These are phyloP conservation scores for Lanistes nyassanus DNA, from an alignment of 1,140 invertebrate genomes.

Conservation along the genomic window DNA sequence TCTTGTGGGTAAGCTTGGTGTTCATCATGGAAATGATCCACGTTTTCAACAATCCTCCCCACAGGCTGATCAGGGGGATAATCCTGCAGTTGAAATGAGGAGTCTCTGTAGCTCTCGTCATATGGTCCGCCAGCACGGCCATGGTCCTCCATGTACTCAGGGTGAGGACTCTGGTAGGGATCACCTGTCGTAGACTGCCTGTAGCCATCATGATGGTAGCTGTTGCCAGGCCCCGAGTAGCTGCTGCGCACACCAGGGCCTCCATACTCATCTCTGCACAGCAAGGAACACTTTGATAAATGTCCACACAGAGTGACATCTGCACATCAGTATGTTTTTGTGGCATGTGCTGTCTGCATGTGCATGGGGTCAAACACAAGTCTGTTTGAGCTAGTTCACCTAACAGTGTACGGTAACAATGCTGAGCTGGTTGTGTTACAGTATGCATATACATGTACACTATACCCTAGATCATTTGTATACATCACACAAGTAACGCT, in stretches of 20 bases:
- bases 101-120: slow-evolving; percentile 18
- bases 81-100: slow-evolving; percentile 15
- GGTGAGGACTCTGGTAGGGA: slow-evolving; percentile 23
- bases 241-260: slow-evolving; percentile 37
- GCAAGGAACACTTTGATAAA: slow-evolving; percentile 9
- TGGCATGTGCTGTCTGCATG: too few relatives aligned
- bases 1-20: neutral
- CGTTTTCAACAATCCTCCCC: neutral
- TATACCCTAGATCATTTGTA: too few relatives aligned
- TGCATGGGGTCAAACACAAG: too few relatives aligned
- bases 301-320: neutral
- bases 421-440: too few relatives aligned
- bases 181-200: slow-evolving; percentile 27
- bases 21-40: slow-evolving; percentile 8
- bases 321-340: too few relatives aligned
- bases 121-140: slow-evolving; percentile 18
- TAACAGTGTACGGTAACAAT: too few relatives aligned
- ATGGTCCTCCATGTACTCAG: slow-evolving; percentile 29
- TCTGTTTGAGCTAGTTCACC: too few relatives aligned
- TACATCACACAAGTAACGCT: too few relatives aligned
- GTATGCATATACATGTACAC: too few relatives aligned
- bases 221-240: slow-evolving; percentile 33
- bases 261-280: slow-evolving; percentile 37
- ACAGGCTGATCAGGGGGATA: neutral
- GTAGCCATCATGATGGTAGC: slow-evolving; percentile 33